These are phyloP conservation scores for Phaethon lepturus DNA, from an alignment of 2,113 vertebrate species.

Conservation along the genomic window DNA sequence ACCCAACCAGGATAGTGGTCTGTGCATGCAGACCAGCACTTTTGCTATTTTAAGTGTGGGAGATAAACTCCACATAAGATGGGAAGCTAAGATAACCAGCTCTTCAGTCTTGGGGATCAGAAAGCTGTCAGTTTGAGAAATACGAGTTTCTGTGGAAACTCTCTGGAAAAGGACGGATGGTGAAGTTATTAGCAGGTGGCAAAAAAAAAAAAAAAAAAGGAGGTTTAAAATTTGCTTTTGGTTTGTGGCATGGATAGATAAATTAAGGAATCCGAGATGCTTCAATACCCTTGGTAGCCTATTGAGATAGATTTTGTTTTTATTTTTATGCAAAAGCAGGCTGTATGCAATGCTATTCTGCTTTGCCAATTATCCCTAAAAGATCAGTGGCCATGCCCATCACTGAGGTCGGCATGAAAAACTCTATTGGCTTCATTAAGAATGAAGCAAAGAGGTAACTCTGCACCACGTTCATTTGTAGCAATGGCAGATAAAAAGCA, in stretches of 20 bases:
- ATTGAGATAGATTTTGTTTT: background rate
- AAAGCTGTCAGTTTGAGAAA: constrained; percentile 36
- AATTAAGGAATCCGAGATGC: background rate
- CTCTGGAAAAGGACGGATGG: background rate
- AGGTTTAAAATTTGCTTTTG: background rate
- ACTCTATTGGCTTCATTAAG: background rate
- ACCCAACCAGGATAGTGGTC: constrained; percentile 55
- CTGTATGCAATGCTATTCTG: background rate
- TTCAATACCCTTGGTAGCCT: background rate
- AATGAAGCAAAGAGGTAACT: background rate
- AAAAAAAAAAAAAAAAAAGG: background rate
- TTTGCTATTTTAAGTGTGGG: constrained; percentile 53
- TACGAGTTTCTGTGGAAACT: background rate
- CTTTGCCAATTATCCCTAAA: background rate
- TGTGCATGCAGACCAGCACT: constrained; percentile 8
- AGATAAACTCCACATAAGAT: constrained; percentile 38
- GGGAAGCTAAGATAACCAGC: constrained; percentile 35
- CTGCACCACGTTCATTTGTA: background rate
- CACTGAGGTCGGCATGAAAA: background rate
- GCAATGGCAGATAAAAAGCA: background rate
- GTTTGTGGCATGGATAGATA: background rate
- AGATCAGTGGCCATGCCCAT: background rate
- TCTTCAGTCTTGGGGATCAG: constrained; percentile 48
- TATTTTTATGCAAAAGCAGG: background rate
- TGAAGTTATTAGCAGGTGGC: background rate